A percentile compares a stretch with the other conserved stretches of the same genome.
Conservation (phyloP, 2,888 invertebrate species). For the Cylindroiulus punctatus region DNA sequence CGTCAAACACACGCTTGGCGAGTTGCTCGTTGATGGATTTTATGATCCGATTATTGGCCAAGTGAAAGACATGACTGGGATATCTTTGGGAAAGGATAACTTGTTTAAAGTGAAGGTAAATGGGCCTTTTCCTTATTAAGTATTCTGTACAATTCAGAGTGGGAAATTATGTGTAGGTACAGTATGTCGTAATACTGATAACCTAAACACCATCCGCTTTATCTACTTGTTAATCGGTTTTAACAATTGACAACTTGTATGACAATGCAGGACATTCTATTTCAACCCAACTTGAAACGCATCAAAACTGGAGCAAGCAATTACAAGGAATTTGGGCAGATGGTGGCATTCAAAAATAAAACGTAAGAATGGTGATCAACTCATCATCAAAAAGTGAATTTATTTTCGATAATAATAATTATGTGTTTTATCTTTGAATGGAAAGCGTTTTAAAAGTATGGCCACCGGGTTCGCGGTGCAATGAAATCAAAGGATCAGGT, state of each 20-base stretch:
- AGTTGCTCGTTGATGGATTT: conserved; percentile 5
- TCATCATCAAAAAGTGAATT: too few species aligned
- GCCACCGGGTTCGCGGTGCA: background rate
- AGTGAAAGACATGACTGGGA: background rate
- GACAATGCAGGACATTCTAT: background rate
- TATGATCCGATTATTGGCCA: background rate
- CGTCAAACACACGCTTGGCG: background rate
- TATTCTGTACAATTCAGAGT: background rate
- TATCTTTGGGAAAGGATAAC: background rate
- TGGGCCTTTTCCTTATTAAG: background rate
- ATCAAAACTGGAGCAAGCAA: background rate
- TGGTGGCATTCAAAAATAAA: background rate
- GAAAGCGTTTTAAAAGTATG: background rate
- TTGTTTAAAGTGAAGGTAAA: background rate
- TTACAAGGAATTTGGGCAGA: background rate
- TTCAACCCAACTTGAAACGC: background rate
- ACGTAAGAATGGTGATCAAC: background rate
- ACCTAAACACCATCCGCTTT: too few species aligned
- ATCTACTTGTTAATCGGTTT: too few species aligned
- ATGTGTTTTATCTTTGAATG: background rate
- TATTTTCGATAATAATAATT: background rate
- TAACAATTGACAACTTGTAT: too few species aligned
- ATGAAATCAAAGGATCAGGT: conserved; percentile 10
- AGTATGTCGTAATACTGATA: too few species aligned
- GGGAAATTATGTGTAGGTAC: too few species aligned